Evolutionary conservation across 1,140 invertebrate genomes (phyloP).

Genomic region (Antheraea mylitta): DNA sequence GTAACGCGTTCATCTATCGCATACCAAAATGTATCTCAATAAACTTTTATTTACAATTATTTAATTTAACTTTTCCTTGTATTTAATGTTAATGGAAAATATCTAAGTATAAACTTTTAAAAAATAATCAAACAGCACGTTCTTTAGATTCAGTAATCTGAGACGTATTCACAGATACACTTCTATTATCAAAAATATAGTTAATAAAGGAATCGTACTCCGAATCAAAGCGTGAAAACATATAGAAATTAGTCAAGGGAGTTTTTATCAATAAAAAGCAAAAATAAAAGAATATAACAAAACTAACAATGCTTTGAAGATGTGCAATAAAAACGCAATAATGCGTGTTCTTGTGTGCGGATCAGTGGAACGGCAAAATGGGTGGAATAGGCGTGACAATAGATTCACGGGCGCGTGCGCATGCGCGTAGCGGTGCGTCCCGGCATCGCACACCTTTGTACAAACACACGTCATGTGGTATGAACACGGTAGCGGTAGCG

Average conservation of each 20-base stretch:
- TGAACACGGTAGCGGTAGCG: too few species aligned
- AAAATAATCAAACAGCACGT: not conserved
- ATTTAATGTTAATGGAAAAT: too few species aligned
- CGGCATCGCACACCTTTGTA: constrained; percentile 27
- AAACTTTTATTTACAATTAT: too few species aligned
- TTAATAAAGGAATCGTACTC: constrained; percentile 52
- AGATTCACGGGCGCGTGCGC: constrained; percentile 59
- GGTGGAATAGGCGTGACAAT: constrained; percentile 61
- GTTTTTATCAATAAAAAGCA: constrained; percentile 61
- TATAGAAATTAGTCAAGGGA: constrained; percentile 58
- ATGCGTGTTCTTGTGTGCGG: constrained; percentile 54
- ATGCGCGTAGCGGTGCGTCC: constrained; percentile 14
- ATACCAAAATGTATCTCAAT: too few species aligned
- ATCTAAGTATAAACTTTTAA: too few species aligned
- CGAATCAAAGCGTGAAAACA: constrained; percentile 70
- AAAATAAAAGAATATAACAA: constrained; percentile 69
- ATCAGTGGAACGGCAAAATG: constrained; percentile 41
- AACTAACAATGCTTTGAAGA: constrained; percentile 71
- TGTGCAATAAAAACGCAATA: constrained; percentile 74
- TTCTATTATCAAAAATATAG: constrained; percentile 16
- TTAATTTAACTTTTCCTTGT: too few species aligned
- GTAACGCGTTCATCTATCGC: too few species aligned
- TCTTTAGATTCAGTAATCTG: constrained; percentile 9
- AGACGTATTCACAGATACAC: constrained; percentile 10
- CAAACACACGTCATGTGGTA: constrained; percentile 13